Evolutionary conservation across 2,797 vertebrate species (phyloP), one percentile per base, ranked within the genome.

Genomic region (Numenius phaeopus): DNA sequence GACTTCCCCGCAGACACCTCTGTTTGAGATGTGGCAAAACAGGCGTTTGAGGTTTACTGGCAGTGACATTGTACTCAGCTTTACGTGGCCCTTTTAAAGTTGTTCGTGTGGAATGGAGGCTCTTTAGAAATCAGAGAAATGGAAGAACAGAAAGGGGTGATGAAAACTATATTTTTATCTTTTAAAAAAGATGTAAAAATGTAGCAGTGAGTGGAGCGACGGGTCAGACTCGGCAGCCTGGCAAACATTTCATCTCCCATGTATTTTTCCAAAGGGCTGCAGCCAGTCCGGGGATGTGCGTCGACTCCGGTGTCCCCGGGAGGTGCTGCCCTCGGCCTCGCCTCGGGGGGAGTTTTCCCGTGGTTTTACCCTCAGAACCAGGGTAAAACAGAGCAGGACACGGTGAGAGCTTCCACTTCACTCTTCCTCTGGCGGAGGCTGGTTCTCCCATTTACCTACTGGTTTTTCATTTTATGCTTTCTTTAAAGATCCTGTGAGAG

Each of bases 41-140:
- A 65, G 50, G 40, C 67, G 59, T 93, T 84, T 75, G 77, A 82
- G 62, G 40, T 82, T 87, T 81, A 19, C 42, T 73, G 49, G 72
- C 61, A 70, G 44, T 42, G 75, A 32, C 46, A 13, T 23, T 37
- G 10, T 61, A 62, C 42, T 5, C 39, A 82, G 71, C 61, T 89
- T 92, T 58, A 67, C 71, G n/a, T 52, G 47, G 44, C 64, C 59
- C 30, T 82, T 79, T 64, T 72, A 62, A 81, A 67, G 37, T 37
- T 81, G 40, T 46, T 78, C 50, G 30, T 17, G 34, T 75, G 40
- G 65, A 73, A 72, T n/a, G 52, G 49, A 90, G 42, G 39, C 32
- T 34, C 52, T 40, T 66, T 47, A 77, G 70, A 85, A 85, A 77
- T 89, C 32, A 49, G 71, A 70, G 70, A 57, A 72, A 84, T 40